A percentile compares a stretch with the other conserved stretches of the same genome.
Evolutionary conservation across 2,888 invertebrate species (phyloP).

Genomic region (Napeogenes sylphis): DNA sequence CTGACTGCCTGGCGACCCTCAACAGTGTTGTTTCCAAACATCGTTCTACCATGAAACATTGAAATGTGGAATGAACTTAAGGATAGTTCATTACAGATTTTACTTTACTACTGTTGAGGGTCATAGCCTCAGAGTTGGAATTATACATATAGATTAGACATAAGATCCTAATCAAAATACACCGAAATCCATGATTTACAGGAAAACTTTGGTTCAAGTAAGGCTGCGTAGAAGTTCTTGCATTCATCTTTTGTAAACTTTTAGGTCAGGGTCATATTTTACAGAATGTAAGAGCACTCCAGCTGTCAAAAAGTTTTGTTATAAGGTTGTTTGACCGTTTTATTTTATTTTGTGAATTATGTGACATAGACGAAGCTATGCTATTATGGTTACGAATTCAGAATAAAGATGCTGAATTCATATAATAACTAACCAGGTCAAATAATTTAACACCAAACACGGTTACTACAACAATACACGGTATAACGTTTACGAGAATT

Average conservation of each 20-base stretch:
- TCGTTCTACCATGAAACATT: too few species aligned
- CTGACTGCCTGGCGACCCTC: too few species aligned
- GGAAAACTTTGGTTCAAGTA: conserved; percentile 9
- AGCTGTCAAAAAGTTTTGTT: conserved; percentile 28
- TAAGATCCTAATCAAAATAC: conserved; percentile 11
- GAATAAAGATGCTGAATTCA: background rate
- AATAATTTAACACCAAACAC: too few species aligned
- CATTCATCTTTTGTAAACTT: conserved; percentile 30
- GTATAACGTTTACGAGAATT: conserved; percentile 20
- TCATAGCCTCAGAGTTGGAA: too few species aligned
- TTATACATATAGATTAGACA: too few species aligned
- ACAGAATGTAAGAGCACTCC: conserved; percentile 24
- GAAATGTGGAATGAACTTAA: too few species aligned
- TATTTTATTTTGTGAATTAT: conserved; percentile 12
- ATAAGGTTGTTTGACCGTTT: conserved; percentile 22
- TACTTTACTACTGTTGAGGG: too few species aligned
- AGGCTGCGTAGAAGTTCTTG: conserved; percentile 17
- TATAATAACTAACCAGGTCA: background rate
- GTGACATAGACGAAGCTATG: background rate
- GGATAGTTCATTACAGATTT: too few species aligned
- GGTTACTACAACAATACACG: conserved; percentile 11
- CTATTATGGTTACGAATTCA: background rate
- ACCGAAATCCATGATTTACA: conserved; percentile 14
- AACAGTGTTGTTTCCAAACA: too few species aligned
- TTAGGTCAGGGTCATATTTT: conserved; percentile 29